These are phyloP conservation scores for Bagarius yarrelli DNA, from an alignment of 2,113 vertebrate species.

Conservation along the genomic window DNA sequence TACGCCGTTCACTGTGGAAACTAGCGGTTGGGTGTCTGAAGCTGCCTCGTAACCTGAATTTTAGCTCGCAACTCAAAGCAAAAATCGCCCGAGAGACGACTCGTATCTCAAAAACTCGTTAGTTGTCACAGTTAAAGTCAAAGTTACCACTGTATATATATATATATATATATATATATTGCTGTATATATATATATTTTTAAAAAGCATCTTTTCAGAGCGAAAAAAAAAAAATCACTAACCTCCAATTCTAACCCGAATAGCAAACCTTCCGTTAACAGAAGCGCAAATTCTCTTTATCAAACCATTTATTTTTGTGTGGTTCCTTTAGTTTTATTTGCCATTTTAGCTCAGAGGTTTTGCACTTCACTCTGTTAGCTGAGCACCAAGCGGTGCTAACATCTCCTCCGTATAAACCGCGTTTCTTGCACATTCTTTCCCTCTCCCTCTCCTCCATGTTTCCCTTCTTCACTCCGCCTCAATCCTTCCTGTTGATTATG, in stretches of 20 bases:
- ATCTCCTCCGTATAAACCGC: constrained; percentile 58
- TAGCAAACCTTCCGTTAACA: not conserved
- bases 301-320: not conserved
- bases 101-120: no score
- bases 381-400: constrained; percentile 50
- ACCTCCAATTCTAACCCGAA: not conserved
- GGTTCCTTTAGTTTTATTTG: not conserved
- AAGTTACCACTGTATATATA: no score
- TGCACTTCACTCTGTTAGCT: constrained; percentile 30
- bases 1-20: no score
- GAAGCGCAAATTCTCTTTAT: constrained; percentile 24
- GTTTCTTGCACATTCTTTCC: constrained; percentile 55
- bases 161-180: no score
- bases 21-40: no score
- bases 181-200: no score
- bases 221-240: not conserved
- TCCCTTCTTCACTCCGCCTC: constrained; percentile 56
- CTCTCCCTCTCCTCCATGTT: constrained; percentile 44
- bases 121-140: no score
- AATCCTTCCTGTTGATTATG: constrained; percentile 84
- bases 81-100: no score
- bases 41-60: no score
- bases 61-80: no score
- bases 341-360: constrained; percentile 5
- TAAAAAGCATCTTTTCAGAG: not conserved